Percentiles rank a stretch among this genome's conserved stretches.
These are phyloP conservation scores for Disparrhopalites patrizii DNA, from an alignment of 2,888 invertebrate species.

Conservation along the genomic window DNA sequence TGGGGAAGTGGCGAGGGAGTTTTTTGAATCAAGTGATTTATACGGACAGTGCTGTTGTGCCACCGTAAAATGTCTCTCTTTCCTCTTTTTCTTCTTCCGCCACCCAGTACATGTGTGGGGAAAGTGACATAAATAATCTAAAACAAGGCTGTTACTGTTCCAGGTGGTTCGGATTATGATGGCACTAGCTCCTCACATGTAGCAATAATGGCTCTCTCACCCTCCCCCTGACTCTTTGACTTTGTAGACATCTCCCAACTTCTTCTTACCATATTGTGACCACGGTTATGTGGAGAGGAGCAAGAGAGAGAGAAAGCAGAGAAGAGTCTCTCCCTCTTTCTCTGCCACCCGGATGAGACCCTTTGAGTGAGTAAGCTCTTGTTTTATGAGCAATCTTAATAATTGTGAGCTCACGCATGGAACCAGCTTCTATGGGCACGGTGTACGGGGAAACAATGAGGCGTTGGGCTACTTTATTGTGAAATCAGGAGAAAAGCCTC, in stretches of 20 bases:
- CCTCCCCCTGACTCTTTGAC: neutral
- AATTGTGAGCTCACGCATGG: slow-evolving; percentile 23
- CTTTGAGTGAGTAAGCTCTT: neutral
- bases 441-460: slow-evolving; percentile 14
- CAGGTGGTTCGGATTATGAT: slow-evolving; percentile 22
- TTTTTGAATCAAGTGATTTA: too few species aligned
- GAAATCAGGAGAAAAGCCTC: slow-evolving; percentile 26
- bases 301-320: too few species aligned
- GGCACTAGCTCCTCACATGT: slow-evolving; percentile 6
- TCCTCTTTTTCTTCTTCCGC: neutral
- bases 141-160: slow-evolving; percentile 16
- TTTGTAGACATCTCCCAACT: neutral
- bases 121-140: slow-evolving; percentile 14
- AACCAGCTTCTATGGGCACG: neutral
- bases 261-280: neutral
- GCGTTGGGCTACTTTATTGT: slow-evolving; percentile 25
- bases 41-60: neutral
- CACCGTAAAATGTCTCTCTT: neutral
- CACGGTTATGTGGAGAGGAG: too few species aligned
- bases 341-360: neutral
- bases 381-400: slow-evolving; percentile 25
- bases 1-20: neutral
- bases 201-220: neutral
- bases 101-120: neutral
- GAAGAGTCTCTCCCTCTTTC: neutral